These are phyloP conservation scores for Australoheros scitulus DNA, from an alignment of 2,113 vertebrate species.

Conservation along the genomic window DNA sequence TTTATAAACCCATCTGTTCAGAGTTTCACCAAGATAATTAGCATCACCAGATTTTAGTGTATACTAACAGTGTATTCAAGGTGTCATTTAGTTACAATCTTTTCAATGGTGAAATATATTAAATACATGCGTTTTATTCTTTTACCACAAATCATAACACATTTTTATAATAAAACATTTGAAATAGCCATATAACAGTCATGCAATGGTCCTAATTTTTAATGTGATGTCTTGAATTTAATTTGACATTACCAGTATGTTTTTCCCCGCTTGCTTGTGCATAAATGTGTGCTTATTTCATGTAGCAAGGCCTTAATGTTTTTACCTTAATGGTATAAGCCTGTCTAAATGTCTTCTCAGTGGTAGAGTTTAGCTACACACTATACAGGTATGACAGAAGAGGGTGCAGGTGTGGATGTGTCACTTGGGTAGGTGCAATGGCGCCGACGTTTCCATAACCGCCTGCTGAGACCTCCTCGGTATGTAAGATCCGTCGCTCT, in stretches of 20 bases:
- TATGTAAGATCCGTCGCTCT: slow-evolving; percentile 64
- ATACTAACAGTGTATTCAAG: not conserved
- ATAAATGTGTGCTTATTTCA: slow-evolving; percentile 23
- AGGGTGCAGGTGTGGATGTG: slow-evolving; percentile 48
- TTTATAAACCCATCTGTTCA: slow-evolving; percentile 1
- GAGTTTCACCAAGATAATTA: not conserved
- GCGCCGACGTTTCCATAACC: slow-evolving; percentile 50
- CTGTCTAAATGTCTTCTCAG: slow-evolving; percentile 58
- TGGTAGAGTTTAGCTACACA: slow-evolving; percentile 32
- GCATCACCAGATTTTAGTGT: slow-evolving; percentile 10
- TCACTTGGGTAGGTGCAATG: slow-evolving; percentile 47
- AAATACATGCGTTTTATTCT: not conserved
- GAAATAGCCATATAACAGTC: slow-evolving; percentile 3
- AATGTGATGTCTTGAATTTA: slow-evolving; percentile 7
- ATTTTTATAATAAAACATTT: not conserved
- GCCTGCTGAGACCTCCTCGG: slow-evolving; percentile 67
- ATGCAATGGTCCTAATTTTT: slow-evolving; percentile 6
- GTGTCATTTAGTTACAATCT: not conserved
- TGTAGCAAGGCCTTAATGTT: slow-evolving; percentile 25
- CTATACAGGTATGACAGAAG: slow-evolving; percentile 61
- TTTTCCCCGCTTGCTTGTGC: slow-evolving; percentile 18
- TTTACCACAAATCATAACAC: not conserved
- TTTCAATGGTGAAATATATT: not conserved
- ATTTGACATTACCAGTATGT: slow-evolving; percentile 14
- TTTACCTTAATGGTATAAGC: slow-evolving; percentile 17